Conservation (phyloP, 2,888 invertebrate species). For the Chrysolina haemoptera region DNA sequence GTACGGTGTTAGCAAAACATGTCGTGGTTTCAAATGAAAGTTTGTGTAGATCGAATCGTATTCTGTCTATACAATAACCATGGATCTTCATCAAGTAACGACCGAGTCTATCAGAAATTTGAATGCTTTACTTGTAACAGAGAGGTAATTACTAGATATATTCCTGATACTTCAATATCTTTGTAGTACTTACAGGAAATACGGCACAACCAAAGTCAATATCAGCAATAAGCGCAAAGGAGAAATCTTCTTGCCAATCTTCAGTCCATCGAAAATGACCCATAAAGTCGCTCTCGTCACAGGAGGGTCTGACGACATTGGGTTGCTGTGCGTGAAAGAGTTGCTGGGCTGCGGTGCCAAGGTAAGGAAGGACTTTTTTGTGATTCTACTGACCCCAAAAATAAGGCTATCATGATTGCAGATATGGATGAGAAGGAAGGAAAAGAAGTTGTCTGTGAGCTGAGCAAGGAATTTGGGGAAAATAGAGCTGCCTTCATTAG, state of each 20-base stretch:
- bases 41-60: no score
- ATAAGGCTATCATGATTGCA: conserved; percentile 59
- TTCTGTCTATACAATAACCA: no score
- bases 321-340: conserved; percentile 68
- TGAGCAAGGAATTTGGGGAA: conserved; percentile 76
- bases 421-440: conserved; percentile 66
- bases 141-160: neutral
- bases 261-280: conserved; percentile 2
- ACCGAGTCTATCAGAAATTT: no score
- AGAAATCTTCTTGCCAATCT: conserved; percentile 17
- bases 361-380: conserved; percentile 50
- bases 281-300: conserved; percentile 67
- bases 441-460: conserved; percentile 75
- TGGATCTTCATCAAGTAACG: no score
- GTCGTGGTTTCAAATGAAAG: no score
- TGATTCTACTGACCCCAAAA: conserved; percentile 44
- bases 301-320: conserved; percentile 72
- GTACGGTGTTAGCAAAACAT: no score
- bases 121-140: no score
- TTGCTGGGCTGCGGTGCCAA: conserved; percentile 68
- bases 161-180: neutral
- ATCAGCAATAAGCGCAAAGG: neutral
- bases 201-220: conserved; percentile 3
- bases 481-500: conserved; percentile 79
- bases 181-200: conserved; percentile 7